Evolutionary conservation across 2,113 vertebrate species (phyloP).

Genomic region (Tychaedon coryphoeus): DNA sequence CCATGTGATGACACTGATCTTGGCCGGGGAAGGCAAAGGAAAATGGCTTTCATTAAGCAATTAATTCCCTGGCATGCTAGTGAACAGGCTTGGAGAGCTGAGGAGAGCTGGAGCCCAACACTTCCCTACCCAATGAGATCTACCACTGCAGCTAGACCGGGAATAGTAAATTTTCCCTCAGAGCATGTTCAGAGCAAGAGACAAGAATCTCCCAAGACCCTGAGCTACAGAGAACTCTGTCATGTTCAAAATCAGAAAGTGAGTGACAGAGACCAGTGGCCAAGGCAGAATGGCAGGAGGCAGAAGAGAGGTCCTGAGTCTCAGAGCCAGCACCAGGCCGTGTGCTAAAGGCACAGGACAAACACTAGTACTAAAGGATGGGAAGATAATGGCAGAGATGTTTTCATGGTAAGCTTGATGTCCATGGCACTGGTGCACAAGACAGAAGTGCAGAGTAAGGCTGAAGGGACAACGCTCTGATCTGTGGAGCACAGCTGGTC

Average conservation of each 20-base stretch:
- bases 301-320: neutral
- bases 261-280: neutral
- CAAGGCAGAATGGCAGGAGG: neutral
- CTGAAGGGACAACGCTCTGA: neutral
- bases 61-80: neutral
- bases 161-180: neutral
- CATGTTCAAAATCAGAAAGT: neutral
- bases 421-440: neutral
- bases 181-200: neutral
- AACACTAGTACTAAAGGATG: neutral
- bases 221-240: neutral
- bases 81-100: neutral
- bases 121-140: neutral
- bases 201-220: neutral
- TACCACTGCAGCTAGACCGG: neutral
- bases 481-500: neutral
- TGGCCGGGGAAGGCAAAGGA: neutral
- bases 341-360: neutral
- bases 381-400: neutral
- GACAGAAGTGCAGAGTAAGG: neutral
- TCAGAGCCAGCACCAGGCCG: neutral
- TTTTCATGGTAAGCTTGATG: neutral
- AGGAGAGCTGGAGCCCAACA: neutral
- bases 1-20: neutral
- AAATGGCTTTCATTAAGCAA: neutral